These are phyloP conservation scores for Ceratothoa steindachneri DNA, from an alignment of 2,888 invertebrate genomes.

Conservation along the genomic window DNA sequence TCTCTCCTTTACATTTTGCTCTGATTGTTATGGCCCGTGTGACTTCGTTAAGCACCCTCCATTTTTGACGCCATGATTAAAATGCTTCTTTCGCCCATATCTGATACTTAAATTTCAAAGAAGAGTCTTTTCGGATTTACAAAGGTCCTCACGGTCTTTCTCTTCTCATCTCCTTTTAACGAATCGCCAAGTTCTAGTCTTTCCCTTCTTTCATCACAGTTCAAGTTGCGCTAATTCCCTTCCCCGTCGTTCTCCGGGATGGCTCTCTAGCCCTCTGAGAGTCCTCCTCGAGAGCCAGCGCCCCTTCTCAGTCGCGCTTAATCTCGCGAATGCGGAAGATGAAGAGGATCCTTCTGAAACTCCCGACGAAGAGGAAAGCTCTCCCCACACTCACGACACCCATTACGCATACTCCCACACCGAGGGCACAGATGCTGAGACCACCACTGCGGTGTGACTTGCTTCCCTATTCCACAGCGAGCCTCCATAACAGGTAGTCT, in stretches of 20 bases:
- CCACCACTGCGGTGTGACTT: neutral
- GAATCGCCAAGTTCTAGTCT: too few species aligned
- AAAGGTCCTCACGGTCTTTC: too few species aligned
- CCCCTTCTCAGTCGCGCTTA: slow-evolving; percentile 43
- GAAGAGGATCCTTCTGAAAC: neutral
- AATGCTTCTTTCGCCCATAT: too few species aligned
- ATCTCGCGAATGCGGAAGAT: slow-evolving; percentile 43
- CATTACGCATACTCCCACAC: neutral
- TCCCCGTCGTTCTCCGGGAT: neutral
- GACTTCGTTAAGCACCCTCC: too few species aligned
- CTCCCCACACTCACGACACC: neutral
- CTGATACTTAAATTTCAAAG: too few species aligned
- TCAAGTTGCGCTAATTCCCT: neutral
- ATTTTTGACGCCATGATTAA: too few species aligned
- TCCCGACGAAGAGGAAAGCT: neutral
- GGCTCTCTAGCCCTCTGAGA: slow-evolving; percentile 28
- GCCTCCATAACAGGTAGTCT: neutral
- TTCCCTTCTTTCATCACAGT: neutral
- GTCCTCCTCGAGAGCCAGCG: slow-evolving; percentile 40
- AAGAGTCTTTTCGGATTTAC: too few species aligned
- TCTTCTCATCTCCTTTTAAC: too few species aligned
- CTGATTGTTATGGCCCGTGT: too few species aligned
- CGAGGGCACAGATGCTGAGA: neutral
- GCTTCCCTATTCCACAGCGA: neutral
- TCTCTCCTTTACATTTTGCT: too few species aligned